Percentiles rank a stretch among this genome's conserved stretches.
Evolutionary conservation across 1,140 invertebrate species (phyloP).

Genomic region (Sminthurinus signatus): DNA sequence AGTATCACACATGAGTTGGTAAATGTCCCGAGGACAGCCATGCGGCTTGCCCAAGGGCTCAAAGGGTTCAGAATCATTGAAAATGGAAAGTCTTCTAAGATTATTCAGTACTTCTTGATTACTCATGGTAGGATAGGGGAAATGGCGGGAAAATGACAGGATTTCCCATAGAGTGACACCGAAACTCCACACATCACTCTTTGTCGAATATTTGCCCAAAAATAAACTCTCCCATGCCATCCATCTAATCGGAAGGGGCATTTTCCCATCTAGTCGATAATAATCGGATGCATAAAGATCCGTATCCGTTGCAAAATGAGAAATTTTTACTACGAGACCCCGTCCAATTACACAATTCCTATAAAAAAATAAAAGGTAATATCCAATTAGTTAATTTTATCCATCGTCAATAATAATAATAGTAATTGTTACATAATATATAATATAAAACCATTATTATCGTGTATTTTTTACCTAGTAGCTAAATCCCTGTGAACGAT

Average conservation of each 20-base stretch:
- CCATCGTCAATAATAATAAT: background rate
- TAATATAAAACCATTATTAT: too few relatives aligned
- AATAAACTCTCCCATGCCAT: slow-evolving; percentile 71
- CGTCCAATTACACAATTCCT: slow-evolving; percentile 82
- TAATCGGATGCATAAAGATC: slow-evolving; percentile 79
- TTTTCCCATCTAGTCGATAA: slow-evolving; percentile 70
- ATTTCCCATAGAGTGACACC: slow-evolving; percentile 71
- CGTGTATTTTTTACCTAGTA: slow-evolving; percentile 55
- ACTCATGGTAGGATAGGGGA: slow-evolving; percentile 62
- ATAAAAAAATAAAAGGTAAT: slow-evolving; percentile 22
- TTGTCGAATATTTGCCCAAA: slow-evolving; percentile 61
- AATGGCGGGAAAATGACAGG: slow-evolving; percentile 58
- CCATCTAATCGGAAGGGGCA: slow-evolving; percentile 77
- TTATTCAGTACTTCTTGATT: slow-evolving; percentile 67
- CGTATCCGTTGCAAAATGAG: slow-evolving; percentile 83
- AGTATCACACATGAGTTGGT: slow-evolving; percentile 83
- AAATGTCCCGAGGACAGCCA: slow-evolving; percentile 72
- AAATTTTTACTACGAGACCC: slow-evolving; percentile 79
- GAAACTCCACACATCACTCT: slow-evolving; percentile 71
- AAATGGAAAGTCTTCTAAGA: slow-evolving; percentile 57
- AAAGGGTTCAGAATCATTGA: slow-evolving; percentile 53
- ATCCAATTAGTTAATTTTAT: too few relatives aligned
- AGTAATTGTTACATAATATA: too few relatives aligned
- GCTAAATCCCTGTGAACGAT: slow-evolving; percentile 75
- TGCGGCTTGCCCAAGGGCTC: slow-evolving; percentile 60